Evolutionary conservation across 2,888 invertebrate genomes (phyloP).

Genomic region (Parnassius smintheus): DNA sequence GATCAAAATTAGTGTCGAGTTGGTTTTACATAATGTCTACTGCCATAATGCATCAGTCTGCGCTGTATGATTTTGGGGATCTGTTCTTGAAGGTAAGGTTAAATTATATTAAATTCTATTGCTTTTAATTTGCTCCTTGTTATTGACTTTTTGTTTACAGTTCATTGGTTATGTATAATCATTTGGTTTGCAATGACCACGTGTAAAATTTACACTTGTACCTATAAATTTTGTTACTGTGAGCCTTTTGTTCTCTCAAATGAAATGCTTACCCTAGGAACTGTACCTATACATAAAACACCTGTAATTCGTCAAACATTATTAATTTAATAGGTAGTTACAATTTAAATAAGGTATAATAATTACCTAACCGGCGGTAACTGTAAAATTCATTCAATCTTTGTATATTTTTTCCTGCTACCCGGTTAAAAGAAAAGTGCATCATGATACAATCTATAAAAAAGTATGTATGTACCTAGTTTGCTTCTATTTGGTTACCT

Average conservation of each 20-base stretch:
- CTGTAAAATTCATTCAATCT: too few relatives aligned
- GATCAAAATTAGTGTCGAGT: slow-evolving; percentile 67
- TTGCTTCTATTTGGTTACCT: too few relatives aligned
- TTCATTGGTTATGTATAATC: neutral
- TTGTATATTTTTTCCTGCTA: too few relatives aligned
- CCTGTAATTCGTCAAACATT: too few relatives aligned
- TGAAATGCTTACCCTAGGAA: neutral
- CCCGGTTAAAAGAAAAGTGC: too few relatives aligned
- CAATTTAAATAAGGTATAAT: too few relatives aligned
- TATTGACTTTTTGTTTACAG: neutral
- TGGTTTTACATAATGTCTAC: slow-evolving; percentile 85
- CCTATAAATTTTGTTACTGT: too few relatives aligned
- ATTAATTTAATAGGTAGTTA: too few relatives aligned
- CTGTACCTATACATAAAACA: too few relatives aligned
- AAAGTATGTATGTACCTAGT: too few relatives aligned
- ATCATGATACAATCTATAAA: too few relatives aligned
- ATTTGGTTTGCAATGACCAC: slow-evolving; percentile 3
- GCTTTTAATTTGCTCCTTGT: neutral
- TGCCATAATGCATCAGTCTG: slow-evolving; percentile 88
- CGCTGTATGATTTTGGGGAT: slow-evolving; percentile 89
- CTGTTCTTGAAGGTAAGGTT: slow-evolving; percentile 85
- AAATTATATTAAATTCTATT: slow-evolving; percentile 2
- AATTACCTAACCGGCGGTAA: too few relatives aligned
- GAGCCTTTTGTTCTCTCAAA: neutral
- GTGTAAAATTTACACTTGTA: neutral